These are phyloP conservation scores for Scelioninae gen. 1 DNA, from an alignment of 2,888 invertebrate species.

Conservation along the genomic window DNA sequence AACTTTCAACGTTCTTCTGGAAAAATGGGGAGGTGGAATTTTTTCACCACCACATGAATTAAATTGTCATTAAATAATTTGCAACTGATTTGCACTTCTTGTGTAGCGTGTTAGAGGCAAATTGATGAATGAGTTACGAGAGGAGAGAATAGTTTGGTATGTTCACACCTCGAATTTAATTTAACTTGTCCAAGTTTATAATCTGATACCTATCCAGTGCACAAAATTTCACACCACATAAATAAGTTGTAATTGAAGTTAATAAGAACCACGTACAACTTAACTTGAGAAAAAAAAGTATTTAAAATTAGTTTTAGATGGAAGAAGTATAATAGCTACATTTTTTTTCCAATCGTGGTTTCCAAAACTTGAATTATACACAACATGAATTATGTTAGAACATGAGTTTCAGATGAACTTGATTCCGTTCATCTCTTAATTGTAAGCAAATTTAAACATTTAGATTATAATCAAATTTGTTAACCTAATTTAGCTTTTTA, in stretches of 20 bases:
- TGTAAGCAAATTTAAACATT: no score
- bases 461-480: no score
- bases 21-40: not conserved
- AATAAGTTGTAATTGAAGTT: conserved; percentile 27
- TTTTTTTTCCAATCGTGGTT: no score
- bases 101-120: conserved; percentile 74
- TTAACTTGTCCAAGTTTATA: conserved; percentile 83
- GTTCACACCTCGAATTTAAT: conserved; percentile 77
- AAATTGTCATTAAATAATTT: conserved; percentile 65
- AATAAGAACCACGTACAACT: conserved; percentile 5
- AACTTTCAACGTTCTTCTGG: not conserved
- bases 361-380: no score
- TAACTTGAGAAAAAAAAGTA: not conserved
- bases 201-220: conserved; percentile 70
- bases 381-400: no score
- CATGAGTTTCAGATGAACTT: no score
- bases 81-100: conserved; percentile 61
- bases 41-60: conserved; percentile 27
- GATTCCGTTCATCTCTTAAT: no score
- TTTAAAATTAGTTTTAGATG: no score
- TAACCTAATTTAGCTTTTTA: no score
- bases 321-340: no score
- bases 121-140: conserved; percentile 82
- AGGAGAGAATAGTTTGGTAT: conserved; percentile 75
- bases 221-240: conserved; percentile 19